Base-by-base conservation (phyloP, 2,113 vertebrate genomes). In the Octodon degus region DNA sequence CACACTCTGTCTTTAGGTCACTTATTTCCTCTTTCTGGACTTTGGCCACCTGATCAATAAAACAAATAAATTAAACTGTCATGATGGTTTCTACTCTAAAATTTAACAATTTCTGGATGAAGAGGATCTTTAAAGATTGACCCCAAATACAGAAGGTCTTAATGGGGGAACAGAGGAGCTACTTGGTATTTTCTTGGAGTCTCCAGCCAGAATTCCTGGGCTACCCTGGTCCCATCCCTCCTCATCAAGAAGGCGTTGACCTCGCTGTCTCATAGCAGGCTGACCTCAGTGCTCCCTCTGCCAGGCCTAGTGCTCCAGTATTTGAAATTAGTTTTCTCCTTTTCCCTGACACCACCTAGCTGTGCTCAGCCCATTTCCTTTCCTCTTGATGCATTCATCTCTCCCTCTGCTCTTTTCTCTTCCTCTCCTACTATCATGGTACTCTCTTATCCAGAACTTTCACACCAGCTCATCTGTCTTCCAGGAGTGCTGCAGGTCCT, bases 381-480 rank as follows among this genome's bases (percentile, higher is more conserved):
- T 50, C 70, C 82, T 83, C 70, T 74, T 22, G 20, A 22, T 6
- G 62, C 81, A 14, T 70, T 76, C 84, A 77, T 96, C 60, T 80
- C 6, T 83, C 32, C 77, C 82, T 83, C 58, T 30, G 30, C 84
- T 55, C 7, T 43, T 82, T 79, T 93, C 25, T 93, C 53, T 53
- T 90, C 81, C 65, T 60, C 53, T 82, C 25, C 55, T 27, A 34
- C 68, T 17, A 24, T 55, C 86, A 30, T 60, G 43, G 14, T 22
- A 37, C 62, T 88, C 37, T 22, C 81, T 90, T 91, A 77, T 74
- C 93, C 79, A 90, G 90, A 95, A 67, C 90, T 40, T 89, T 81
- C 90, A 55, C 85, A 95, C 16, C 4, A 7, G 88, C 93, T 86
- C 92, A 92, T 94, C 79, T 37, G 22, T 95, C 95, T 96, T 98